phyloP scores from a whole-genome alignment of 2,113 vertebrate genomes.

The Podarcis cretensis region DNA sequence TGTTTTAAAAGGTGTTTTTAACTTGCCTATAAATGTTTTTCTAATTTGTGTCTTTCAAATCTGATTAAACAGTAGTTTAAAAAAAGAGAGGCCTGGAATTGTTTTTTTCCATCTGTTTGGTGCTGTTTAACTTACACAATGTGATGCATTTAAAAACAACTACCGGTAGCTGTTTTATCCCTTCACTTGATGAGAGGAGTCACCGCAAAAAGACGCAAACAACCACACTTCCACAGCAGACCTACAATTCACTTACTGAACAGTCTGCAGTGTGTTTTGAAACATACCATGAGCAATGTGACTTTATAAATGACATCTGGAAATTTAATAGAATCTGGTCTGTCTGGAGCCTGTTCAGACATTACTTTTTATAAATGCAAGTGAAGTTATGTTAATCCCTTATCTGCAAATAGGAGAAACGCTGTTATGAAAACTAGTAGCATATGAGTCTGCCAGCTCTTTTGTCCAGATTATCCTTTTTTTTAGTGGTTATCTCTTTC shows the following conservation, averaged over 20 bases:
- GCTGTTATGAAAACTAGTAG: background rate
- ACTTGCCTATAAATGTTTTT: conserved; percentile 76
- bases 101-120: conserved; percentile 51
- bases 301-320: background rate
- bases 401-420: background rate
- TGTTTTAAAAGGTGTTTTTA: conserved; percentile 78
- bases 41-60: conserved; percentile 79
- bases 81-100: conserved; percentile 39
- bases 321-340: background rate
- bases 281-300: background rate
- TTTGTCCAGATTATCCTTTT: background rate
- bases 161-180: background rate
- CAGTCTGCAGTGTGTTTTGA: background rate
- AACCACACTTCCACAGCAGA: background rate
- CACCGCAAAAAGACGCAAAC: background rate
- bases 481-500: no score
- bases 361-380: background rate
- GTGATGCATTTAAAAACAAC: background rate
- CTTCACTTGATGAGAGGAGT: background rate
- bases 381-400: background rate
- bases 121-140: conserved; percentile 9
- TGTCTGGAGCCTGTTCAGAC: background rate
- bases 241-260: background rate
- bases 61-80: conserved; percentile 82
- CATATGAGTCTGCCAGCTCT: background rate